Evolutionary conservation across 2,113 vertebrate species (phyloP), one percentile per base, ranked within the genome.

Genomic region (Chamaetylas fuelleborni): DNA sequence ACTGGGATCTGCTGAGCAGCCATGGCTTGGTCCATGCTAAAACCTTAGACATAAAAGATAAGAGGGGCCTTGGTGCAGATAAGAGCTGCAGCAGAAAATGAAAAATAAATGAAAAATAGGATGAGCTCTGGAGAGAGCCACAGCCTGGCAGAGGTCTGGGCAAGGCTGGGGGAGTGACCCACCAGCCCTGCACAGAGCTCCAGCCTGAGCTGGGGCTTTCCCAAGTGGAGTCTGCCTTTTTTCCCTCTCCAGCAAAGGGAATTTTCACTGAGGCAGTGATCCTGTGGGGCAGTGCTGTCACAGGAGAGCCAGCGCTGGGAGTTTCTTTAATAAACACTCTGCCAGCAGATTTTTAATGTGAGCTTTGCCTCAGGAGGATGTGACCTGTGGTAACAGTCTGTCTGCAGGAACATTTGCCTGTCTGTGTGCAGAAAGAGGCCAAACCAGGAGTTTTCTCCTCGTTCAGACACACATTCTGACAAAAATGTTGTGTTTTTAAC

Each of bases 291-390:
- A 40, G 51, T 0, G 0, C 74, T 42, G 77, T 81, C 4, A 1
- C 42, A 40, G 60, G 45, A 67, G 29, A 72, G 72, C 40, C 0
- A 0, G 29, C 0, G 0, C 2, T 48, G 66, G 0, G 5, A 51
- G 40, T 53, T 74, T 23, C 87, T 94, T 43, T 50, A 73, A 90
- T 34, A 77, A 92, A 36, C 50, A 45, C 54, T 54, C 54, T 79
- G 72, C 66, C 79, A 88, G 81, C 57, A 88, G 79, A 74, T 23
- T 61, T 53, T 86, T 82, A 61, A 78, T 38, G 86, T 86, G 47
- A 91, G 69, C 71, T 64, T 70, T 86, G 91, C 91, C 76, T 81
- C 43, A 45, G 80, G 77, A 96, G 83, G 81, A 94, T 71, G 88
- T 88, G 92, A 94, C 47, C 24, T 34, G 86, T 57, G 34, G 14